phyloP scores from a whole-genome alignment of 2,797 vertebrate genomes.

The Sebastes trivittatus region DNA sequence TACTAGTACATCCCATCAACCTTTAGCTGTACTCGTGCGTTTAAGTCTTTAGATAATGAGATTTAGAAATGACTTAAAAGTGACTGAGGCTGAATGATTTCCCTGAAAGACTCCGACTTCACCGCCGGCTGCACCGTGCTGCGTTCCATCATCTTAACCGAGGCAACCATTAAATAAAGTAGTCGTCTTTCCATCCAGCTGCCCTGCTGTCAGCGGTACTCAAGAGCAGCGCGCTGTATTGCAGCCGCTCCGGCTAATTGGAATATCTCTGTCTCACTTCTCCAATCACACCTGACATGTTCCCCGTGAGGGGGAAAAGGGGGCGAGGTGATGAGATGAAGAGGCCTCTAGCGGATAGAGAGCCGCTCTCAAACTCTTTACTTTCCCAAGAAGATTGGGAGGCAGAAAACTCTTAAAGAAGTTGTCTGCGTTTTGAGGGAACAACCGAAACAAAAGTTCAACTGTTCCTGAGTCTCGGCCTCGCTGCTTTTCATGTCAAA shows the following conservation, averaged over 20 bases:
- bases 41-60: slow-evolving; percentile 15
- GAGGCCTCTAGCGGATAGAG: slow-evolving; percentile 12
- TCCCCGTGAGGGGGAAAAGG: slow-evolving; percentile 17
- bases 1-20: background rate
- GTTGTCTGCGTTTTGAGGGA: slow-evolving; percentile 16
- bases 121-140: slow-evolving; percentile 1
- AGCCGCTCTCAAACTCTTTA: slow-evolving; percentile 10
- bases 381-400: background rate
- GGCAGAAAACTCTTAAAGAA: background rate
- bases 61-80: slow-evolving; percentile 19
- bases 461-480: slow-evolving; percentile 30
- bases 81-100: slow-evolving; percentile 3
- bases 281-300: slow-evolving; percentile 51
- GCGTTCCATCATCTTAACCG: slow-evolving; percentile 39
- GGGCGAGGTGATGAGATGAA: slow-evolving; percentile 31
- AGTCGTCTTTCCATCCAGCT: slow-evolving; percentile 21
- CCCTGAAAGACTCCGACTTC: slow-evolving; percentile 5
- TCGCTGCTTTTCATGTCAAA: slow-evolving; percentile 69
- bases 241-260: slow-evolving; percentile 43
- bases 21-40: background rate
- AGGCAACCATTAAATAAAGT: slow-evolving; percentile 43
- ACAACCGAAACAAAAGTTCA: slow-evolving; percentile 42
- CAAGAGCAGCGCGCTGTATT: background rate
- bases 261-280: slow-evolving; percentile 53
- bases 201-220: slow-evolving; percentile 31